Base-by-base conservation (phyloP, 2,797 vertebrate species). In the Loriculus beryllinus region DNA sequence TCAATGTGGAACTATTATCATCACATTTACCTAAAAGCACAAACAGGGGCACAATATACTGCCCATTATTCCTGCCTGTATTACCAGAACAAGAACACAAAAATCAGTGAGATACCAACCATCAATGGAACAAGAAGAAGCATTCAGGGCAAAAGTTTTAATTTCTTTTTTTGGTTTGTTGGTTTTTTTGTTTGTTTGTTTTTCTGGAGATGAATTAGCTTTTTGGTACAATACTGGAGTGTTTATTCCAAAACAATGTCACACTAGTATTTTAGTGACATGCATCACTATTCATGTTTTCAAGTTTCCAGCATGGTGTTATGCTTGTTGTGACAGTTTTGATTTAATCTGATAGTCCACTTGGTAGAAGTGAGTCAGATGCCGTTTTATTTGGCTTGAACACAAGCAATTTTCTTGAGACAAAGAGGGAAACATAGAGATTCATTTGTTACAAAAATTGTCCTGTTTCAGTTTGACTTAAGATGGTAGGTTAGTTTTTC, bases 401-500 rank as follows among this genome's bases (percentile, higher is more conserved):
- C 21, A 15, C 71, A 82, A 89, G 33, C 28, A 45, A 29, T 85
- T 89, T 89, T 80, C 68, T 52, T 64, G 68, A 80, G 74, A 88
- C 0, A 1, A 76, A 76, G 48, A 63, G 48, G 23, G 60, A 70
- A 59, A 67, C 6, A 29, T 33, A 56, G 3, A 40, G 26, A 43
- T 64, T 37, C 79, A 37, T 84, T 81, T 60, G 40, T 77, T 80
- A 63, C 28, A 84, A 88, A 79, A 87, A 37, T 47, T 54, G 65
- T 45, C 35, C 43, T 37, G 18, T 77, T 92, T 93, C 82, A 81
- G 57, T 65, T 82, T 86, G 40, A 82, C 35, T 83, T 52, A 89
- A 82, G 40, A 45, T 9, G 7, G 4, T 28, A 35, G 42, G 7
- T 69, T 74, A 43, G 8, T 42, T 88, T 49, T 45, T 12, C 52